Evolutionary conservation across 2,888 invertebrate genomes (phyloP).

Genomic region (Zaprionus lineosus): DNA sequence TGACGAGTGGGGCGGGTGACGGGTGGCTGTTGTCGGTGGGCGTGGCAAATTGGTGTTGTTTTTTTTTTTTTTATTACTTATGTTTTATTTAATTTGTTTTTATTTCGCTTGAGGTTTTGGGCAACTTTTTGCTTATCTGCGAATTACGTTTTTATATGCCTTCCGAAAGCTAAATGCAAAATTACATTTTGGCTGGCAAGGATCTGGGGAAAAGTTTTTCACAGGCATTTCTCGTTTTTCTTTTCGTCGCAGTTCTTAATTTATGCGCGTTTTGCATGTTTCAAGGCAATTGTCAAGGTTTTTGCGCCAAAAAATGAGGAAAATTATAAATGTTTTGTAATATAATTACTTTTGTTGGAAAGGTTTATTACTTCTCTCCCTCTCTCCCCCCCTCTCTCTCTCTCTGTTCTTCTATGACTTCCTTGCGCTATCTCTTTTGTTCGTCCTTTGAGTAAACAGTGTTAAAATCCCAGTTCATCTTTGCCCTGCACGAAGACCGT

Average conservation of each 20-base stretch:
- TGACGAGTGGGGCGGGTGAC: slow-evolving; percentile 8
- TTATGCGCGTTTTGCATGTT: slow-evolving; percentile 80
- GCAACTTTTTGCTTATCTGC: slow-evolving; percentile 58
- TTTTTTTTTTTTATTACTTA: slow-evolving; percentile 2
- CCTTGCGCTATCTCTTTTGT: too few relatives aligned
- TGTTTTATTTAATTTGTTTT: too few relatives aligned
- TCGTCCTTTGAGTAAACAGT: too few relatives aligned
- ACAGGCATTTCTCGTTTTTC: slow-evolving; percentile 7
- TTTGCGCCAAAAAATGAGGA: slow-evolving; percentile 31
- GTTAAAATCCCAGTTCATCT: too few relatives aligned
- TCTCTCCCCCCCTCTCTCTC: neutral
- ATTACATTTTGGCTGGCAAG: slow-evolving; percentile 48
- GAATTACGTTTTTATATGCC: slow-evolving; percentile 48
- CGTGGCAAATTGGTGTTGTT: slow-evolving; percentile 32
- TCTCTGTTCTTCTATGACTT: neutral
- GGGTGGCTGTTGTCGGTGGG: slow-evolving; percentile 35
- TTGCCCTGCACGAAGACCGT: neutral
- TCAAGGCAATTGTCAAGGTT: slow-evolving; percentile 79
- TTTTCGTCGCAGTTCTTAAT: slow-evolving; percentile 48
- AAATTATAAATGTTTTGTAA: slow-evolving; percentile 66
- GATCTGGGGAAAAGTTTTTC: slow-evolving; percentile 48
- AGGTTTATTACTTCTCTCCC: too few relatives aligned
- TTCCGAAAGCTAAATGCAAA: slow-evolving; percentile 59
- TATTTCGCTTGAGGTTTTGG: too few relatives aligned
- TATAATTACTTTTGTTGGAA: slow-evolving; percentile 66